Evolutionary conservation across 2,888 invertebrate genomes (phyloP).

Genomic region (Nysson spinosus): DNA sequence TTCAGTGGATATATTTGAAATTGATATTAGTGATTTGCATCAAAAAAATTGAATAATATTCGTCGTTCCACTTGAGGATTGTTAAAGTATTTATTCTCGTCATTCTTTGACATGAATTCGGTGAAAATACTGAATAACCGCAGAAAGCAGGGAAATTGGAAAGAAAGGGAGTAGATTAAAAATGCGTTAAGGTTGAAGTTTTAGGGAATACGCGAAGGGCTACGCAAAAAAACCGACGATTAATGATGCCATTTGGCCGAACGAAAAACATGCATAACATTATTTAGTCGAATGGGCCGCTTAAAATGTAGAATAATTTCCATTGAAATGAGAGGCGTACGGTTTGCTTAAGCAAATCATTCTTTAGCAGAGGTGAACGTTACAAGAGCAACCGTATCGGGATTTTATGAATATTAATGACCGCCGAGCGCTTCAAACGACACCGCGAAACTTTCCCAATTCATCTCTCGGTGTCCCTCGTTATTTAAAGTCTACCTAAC

Average conservation of each 20-base stretch:
- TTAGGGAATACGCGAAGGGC: no score
- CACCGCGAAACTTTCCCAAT: background rate
- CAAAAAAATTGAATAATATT: no score
- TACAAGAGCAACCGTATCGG: background rate
- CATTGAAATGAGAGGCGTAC: conserved; percentile 18
- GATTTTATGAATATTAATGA: conserved; percentile 17
- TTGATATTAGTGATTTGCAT: no score
- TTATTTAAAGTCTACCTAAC: background rate
- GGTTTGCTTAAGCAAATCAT: conserved; percentile 27
- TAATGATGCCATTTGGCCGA: background rate
- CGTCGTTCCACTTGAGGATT: no score
- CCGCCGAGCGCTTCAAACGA: background rate
- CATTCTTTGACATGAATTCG: no score
- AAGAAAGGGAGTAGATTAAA: no score
- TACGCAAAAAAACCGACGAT: background rate
- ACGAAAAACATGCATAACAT: background rate
- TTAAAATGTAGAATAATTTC: conserved; percentile 30
- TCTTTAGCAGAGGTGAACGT: background rate
- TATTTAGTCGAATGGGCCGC: background rate
- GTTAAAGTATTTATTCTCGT: no score
- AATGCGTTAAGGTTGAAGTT: no score
- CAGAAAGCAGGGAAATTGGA: background rate
- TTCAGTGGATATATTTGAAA: no score
- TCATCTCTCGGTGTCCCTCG: background rate
- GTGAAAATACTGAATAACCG: no score